These are phyloP conservation scores for Rynchops niger DNA, from an alignment of 2,113 vertebrate species.

Conservation along the genomic window DNA sequence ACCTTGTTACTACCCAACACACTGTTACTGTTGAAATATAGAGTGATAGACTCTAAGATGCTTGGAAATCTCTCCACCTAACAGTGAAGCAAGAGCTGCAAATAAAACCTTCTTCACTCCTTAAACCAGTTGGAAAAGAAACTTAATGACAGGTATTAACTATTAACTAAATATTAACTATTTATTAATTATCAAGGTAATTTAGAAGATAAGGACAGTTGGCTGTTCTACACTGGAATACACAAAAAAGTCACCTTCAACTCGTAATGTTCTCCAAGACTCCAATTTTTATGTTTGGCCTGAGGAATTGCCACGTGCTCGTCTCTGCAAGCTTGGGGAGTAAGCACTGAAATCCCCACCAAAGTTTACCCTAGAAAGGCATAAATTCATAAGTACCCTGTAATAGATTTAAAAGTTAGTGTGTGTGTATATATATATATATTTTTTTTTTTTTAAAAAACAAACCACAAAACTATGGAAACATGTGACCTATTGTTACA, in stretches of 20 bases:
- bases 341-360: not conserved
- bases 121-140: not conserved
- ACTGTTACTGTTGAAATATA: not conserved
- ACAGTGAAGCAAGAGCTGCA: not conserved
- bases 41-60: not conserved
- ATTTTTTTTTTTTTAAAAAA: not conserved
- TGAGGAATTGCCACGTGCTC: not conserved
- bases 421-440: no score
- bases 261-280: not conserved
- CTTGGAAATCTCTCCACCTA: not conserved
- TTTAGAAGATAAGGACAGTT: not conserved
- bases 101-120: not conserved
- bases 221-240: not conserved
- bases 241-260: not conserved
- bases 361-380: not conserved
- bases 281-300: not conserved
- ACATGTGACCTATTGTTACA: not conserved
- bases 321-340: not conserved
- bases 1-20: not conserved
- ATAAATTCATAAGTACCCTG: not conserved
- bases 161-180: not conserved
- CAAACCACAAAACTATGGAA: not conserved
- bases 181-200: not conserved
- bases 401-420: not conserved
- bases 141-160: not conserved